Evolutionary conservation across 2,113 vertebrate species (phyloP).

Genomic region (Gnathonemus echidnorhynchus): DNA sequence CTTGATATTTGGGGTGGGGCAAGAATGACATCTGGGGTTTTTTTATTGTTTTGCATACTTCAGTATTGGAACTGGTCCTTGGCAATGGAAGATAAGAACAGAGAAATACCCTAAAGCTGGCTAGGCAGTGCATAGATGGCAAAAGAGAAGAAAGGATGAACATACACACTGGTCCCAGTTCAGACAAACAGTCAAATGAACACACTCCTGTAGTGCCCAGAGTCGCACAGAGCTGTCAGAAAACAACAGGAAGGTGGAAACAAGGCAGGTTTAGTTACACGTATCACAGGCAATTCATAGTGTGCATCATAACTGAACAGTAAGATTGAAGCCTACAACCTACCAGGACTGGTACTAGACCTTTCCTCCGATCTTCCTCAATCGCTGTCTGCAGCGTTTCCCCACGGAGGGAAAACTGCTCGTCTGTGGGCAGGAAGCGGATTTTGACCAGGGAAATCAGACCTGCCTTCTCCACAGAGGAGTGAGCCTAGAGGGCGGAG

Average conservation of each 20-base stretch:
- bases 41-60: neutral
- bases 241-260: slow-evolving; percentile 5
- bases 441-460: slow-evolving; percentile 89
- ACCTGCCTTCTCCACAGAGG: slow-evolving; percentile 90
- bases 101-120: neutral
- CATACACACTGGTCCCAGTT: slow-evolving; percentile 88
- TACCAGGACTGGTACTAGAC: slow-evolving; percentile 87
- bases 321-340: slow-evolving; percentile 31
- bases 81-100: neutral
- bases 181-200: slow-evolving; percentile 82
- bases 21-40: neutral
- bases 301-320: neutral
- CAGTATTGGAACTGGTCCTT: neutral
- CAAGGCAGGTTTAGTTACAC: neutral
- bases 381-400: slow-evolving; percentile 75
- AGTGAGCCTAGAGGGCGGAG: slow-evolving; percentile 73
- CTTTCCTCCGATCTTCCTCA: slow-evolving; percentile 71
- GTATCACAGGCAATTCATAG: neutral
- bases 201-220: slow-evolving; percentile 92
- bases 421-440: slow-evolving; percentile 80
- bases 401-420: slow-evolving; percentile 78
- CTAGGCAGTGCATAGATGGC: neutral
- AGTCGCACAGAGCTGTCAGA: slow-evolving; percentile 78
- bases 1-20: neutral
- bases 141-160: slow-evolving; percentile 22